These are phyloP conservation scores for Actinemys pallida DNA, from an alignment of 2,113 vertebrate species.

Conservation along the genomic window DNA sequence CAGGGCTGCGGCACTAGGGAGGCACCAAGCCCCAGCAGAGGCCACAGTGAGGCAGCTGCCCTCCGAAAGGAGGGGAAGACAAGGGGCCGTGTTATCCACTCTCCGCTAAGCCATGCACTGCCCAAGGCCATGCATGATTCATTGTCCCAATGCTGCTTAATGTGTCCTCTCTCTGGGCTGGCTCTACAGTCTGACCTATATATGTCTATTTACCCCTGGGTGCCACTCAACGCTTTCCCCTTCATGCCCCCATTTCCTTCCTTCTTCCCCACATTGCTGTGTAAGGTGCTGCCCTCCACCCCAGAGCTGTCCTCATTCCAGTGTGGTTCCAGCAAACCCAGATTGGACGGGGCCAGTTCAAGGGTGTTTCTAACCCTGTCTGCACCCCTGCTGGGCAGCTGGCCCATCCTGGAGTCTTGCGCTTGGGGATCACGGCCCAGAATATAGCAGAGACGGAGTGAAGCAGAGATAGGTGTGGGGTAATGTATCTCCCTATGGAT, in stretches of 20 bases:
- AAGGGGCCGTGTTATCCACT: background rate
- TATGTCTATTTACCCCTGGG: background rate
- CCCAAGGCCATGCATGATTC: background rate
- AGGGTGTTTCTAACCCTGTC: background rate
- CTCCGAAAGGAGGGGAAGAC: background rate
- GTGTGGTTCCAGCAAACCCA: background rate
- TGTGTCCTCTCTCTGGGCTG: background rate
- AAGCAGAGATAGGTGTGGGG: no score
- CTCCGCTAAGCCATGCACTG: fast-evolving
- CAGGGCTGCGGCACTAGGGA: no score
- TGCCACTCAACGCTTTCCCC: background rate
- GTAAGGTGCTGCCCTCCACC: background rate
- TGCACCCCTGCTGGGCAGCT: background rate
- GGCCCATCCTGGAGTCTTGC: background rate
- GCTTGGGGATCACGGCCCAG: background rate
- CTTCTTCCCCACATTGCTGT: background rate
- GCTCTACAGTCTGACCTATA: background rate
- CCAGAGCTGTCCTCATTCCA: background rate
- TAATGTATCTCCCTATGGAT: background rate
- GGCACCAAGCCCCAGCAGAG: background rate
- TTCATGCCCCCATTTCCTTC: background rate
- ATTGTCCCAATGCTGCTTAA: background rate
- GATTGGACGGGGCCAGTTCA: background rate
- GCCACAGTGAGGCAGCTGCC: background rate
- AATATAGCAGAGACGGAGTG: background rate